Base-by-base conservation (phyloP, 2,113 vertebrate species). In the Psophia crepitans region DNA sequence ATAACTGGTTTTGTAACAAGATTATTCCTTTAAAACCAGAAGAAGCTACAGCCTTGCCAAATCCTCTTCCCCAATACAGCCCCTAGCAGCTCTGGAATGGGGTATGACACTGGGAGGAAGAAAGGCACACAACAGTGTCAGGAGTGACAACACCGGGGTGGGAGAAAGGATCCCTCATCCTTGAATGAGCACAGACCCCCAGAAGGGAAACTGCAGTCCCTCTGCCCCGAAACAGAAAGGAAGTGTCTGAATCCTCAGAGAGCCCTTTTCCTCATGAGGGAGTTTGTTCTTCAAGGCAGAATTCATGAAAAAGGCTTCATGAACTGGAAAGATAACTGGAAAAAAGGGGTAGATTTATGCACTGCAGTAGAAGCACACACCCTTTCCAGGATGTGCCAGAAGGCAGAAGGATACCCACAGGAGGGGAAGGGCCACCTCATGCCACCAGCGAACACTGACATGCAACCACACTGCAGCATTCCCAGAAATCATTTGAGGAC, bases 1-100 rank as follows among this genome's bases (percentile, higher is more conserved):
- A 84, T 90, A 95, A 94, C 58, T 66, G 41, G 64, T 79, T 96
- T 97, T 91, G 77, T 87, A 96, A 95, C 77, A 89, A 75, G 80
- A 95, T 89, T 68, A 84, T 86, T 91, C 73, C 64, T 87, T 92
- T 86, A 89, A 81, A 43, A 87, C 73, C 73, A 81, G n/a, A 69
- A 89, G 43, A 30, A 77, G 83, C 46, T 56, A 78, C 9, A 84
- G 60, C 66, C 32, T 94, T 90, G 76, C 49, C 56, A 91, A 90
- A 94, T 33, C 51, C 28, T 89, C 63, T 86, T 30, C 68, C 51
- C 58, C 37, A 58, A 3, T 13, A 65, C 1, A 88, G 44, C 35
- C 27, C 35, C 46, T 0, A 35, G 85, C 88, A 76, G 30, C 41
- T 90, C 61, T 75, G 37, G 22, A 80, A 41, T 2, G 3, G 33